These are phyloP conservation scores for Clepsis dumicolana DNA, from an alignment of 2,888 invertebrate species.

Conservation along the genomic window DNA sequence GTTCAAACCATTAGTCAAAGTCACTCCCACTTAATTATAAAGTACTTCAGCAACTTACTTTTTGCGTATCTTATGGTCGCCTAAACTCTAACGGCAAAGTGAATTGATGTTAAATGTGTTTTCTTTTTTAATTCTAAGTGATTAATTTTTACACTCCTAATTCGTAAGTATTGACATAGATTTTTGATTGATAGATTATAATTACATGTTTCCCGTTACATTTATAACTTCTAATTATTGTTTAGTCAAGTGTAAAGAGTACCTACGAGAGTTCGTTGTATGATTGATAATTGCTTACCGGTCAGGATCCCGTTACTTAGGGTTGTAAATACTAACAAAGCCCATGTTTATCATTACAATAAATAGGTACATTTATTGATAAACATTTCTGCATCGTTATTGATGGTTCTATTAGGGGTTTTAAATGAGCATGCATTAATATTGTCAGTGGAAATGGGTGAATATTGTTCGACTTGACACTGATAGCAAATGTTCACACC, in stretches of 20 bases:
- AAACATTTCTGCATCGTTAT: slow-evolving; percentile 33
- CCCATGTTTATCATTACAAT: slow-evolving; percentile 30
- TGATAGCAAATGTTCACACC: slow-evolving; percentile 51
- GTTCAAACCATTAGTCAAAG: slow-evolving; percentile 40
- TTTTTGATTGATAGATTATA: slow-evolving; percentile 35
- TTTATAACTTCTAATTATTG: slow-evolving; percentile 41
- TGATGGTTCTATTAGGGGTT: slow-evolving; percentile 35
- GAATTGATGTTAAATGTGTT: slow-evolving; percentile 17
- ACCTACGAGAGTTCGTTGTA: slow-evolving; percentile 27
- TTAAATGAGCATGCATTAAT: slow-evolving; percentile 37
- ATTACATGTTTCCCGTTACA: slow-evolving; percentile 32
- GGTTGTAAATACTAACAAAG: slow-evolving; percentile 29
- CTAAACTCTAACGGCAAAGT: slow-evolving; percentile 25
- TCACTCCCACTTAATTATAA: slow-evolving; percentile 39
- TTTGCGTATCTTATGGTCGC: slow-evolving; percentile 8
- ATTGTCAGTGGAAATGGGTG: slow-evolving; percentile 46
- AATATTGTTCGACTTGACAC: slow-evolving; percentile 53
- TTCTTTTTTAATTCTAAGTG: slow-evolving; percentile 14
- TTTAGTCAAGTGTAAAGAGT: slow-evolving; percentile 43
- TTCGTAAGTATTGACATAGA: slow-evolving; percentile 30
- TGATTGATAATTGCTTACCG: slow-evolving; percentile 45
- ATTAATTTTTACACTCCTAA: slow-evolving; percentile 27
- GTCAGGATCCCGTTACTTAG: slow-evolving; percentile 24
- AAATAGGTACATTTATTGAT: slow-evolving; percentile 31
- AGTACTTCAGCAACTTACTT: slow-evolving; percentile 23